Percentiles rank a stretch among this genome's conserved stretches.
Evolutionary conservation across 2,797 vertebrate species (phyloP).

Genomic region (Oophaga sylvatica): DNA sequence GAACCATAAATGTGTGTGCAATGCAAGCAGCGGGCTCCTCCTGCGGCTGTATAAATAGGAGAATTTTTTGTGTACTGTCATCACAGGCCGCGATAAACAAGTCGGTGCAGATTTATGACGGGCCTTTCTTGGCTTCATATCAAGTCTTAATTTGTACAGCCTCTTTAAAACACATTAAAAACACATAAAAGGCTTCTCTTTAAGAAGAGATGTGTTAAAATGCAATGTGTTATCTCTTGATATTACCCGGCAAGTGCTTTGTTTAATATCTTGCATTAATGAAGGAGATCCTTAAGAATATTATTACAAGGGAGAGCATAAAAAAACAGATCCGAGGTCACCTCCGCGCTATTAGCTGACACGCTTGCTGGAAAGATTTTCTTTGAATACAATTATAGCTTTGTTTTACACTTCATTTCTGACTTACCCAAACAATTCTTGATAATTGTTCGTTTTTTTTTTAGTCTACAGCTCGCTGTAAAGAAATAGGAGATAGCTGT

Average conservation of each 20-base stretch:
- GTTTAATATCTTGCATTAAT: constrained; percentile 73
- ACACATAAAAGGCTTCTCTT: constrained; percentile 57
- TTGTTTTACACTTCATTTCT: constrained; percentile 70
- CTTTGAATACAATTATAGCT: constrained; percentile 73
- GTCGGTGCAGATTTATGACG: constrained; percentile 35
- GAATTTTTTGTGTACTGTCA: constrained; percentile 45
- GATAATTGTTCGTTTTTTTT: neutral
- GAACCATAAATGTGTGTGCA: neutral
- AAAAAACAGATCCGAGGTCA: constrained; percentile 70
- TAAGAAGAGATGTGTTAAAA: constrained; percentile 64
- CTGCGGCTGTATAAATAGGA: constrained; percentile 17
- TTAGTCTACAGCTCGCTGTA: neutral
- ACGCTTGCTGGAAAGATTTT: constrained; percentile 72
- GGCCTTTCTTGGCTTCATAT: constrained; percentile 31
- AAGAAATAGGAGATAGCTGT: neutral
- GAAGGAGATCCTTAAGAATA: constrained; percentile 70
- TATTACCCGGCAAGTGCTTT: constrained; percentile 65
- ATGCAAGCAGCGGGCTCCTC: constrained; percentile 6
- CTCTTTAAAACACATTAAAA: constrained; percentile 57
- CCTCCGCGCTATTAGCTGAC: constrained; percentile 68
- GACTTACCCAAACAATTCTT: constrained; percentile 69
- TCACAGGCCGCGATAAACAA: constrained; percentile 43
- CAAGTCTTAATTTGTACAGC: constrained; percentile 61
- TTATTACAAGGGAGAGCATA: constrained; percentile 66
- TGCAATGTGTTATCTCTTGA: constrained; percentile 60